Conservation (phyloP, 2,113 vertebrate species). For the Clinocottus analis region DNA sequence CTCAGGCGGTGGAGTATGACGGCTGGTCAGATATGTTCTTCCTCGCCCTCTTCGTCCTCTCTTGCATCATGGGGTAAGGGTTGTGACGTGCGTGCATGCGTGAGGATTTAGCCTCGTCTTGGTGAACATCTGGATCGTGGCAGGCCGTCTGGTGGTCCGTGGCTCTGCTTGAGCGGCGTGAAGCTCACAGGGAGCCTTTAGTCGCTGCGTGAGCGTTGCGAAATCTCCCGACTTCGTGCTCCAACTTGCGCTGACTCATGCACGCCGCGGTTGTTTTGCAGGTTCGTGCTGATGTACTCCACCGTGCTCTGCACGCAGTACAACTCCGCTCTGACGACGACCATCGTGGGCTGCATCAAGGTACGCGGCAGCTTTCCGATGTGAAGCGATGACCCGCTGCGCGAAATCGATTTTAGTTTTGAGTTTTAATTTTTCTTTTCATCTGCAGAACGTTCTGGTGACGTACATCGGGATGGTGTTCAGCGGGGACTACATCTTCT, state of each 20-base stretch:
- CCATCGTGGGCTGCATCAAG: slow-evolving; percentile 98
- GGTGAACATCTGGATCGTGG: slow-evolving; percentile 8
- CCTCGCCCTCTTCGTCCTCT: slow-evolving; percentile 79
- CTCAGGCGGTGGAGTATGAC: slow-evolving; percentile 79
- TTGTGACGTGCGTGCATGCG: not conserved
- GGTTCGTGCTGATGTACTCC: slow-evolving; percentile 97
- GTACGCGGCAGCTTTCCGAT: slow-evolving; percentile 69
- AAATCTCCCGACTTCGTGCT: slow-evolving; percentile 15
- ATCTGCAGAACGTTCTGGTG: slow-evolving; percentile 94
- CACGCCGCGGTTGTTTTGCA: slow-evolving; percentile 48
- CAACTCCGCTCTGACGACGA: slow-evolving; percentile 97
- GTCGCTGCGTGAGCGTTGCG: not conserved
- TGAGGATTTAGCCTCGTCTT: not conserved
- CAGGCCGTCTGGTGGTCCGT: not conserved
- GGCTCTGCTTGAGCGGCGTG: not conserved
- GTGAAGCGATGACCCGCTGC: not conserved
- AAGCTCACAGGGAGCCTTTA: not conserved
- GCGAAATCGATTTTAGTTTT: too few species aligned
- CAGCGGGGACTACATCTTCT: slow-evolving; percentile 98
- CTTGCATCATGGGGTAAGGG: slow-evolving; percentile 82
- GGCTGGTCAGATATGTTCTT: slow-evolving; percentile 82
- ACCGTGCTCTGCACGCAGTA: slow-evolving; percentile 98
- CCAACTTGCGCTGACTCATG: not conserved
- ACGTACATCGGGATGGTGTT: slow-evolving; percentile 99
- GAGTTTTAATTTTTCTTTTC: not conserved